phyloP scores from a whole-genome alignment of 2,888 invertebrate genomes.

The Diadegma fenestrale region DNA sequence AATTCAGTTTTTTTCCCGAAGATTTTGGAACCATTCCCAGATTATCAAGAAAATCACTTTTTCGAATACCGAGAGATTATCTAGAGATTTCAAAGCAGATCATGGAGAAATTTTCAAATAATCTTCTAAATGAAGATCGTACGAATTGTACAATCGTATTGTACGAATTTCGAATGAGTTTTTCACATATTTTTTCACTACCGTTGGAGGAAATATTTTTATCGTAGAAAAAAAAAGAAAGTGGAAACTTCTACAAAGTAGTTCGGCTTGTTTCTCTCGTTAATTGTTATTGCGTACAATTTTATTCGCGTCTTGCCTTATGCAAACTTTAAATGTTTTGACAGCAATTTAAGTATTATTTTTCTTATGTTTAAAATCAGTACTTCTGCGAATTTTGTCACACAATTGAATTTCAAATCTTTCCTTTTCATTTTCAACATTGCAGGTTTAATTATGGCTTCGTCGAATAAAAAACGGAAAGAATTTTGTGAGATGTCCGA shows the following conservation, averaged over 20 bases:
- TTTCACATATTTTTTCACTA: conserved; percentile 21
- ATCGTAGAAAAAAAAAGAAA: conserved; percentile 14
- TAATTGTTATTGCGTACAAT: conserved; percentile 27
- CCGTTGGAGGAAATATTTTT: conserved; percentile 21
- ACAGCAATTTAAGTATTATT: conserved; percentile 19
- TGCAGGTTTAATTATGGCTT: conserved; percentile 28
- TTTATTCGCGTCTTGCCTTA: background rate
- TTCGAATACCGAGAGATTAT: conserved; percentile 27
- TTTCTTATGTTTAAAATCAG: conserved; percentile 21
- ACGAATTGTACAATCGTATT: background rate
- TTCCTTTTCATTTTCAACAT: conserved; percentile 20
- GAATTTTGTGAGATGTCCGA: conserved; percentile 33
- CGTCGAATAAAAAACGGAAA: conserved; percentile 26
- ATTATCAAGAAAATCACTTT: conserved; percentile 21
- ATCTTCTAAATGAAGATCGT: conserved; percentile 15
- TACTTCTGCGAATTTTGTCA: conserved; percentile 15
- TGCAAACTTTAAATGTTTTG: background rate
- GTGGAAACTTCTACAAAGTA: conserved; percentile 11
- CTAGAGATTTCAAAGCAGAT: conserved; percentile 30
- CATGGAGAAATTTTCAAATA: conserved; percentile 19
- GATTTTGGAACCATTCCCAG: conserved; percentile 18
- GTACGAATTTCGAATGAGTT: conserved; percentile 4
- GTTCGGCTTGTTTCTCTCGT: conserved; percentile 15
- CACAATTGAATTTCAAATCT: conserved; percentile 18
- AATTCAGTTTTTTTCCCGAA: conserved; percentile 25